Evolutionary conservation across 2,797 vertebrate species (phyloP).

Genomic region (Nothura maculosa): DNA sequence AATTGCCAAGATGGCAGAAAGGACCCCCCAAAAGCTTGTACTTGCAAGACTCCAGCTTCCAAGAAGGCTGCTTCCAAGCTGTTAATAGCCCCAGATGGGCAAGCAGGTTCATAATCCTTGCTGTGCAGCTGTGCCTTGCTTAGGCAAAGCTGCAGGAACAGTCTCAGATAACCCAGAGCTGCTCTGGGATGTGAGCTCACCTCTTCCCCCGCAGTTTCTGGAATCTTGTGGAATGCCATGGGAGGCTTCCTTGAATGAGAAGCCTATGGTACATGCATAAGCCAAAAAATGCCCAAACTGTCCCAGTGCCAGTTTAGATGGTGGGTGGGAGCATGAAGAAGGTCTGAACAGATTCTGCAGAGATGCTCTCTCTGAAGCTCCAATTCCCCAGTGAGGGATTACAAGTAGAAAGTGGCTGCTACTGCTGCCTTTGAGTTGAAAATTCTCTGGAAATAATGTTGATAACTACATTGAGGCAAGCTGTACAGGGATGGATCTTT

Average conservation of each 20-base stretch:
- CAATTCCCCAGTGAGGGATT: no score
- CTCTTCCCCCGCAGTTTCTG: background rate
- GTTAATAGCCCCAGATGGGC: background rate
- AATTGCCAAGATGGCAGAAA: background rate
- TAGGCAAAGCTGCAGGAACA: background rate
- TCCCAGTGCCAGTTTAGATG: background rate
- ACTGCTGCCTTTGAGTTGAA: no score
- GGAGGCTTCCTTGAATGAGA: background rate
- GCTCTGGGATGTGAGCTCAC: background rate
- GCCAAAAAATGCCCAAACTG: background rate
- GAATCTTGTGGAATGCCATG: background rate
- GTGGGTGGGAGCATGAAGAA: no score
- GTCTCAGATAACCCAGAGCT: background rate
- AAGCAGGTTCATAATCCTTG: background rate
- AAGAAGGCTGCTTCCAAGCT: background rate
- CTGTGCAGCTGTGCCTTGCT: background rate
- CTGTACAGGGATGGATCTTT: no score
- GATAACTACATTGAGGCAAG: no score
- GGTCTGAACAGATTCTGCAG: no score
- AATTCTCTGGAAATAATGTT: no score
- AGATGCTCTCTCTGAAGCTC: no score
- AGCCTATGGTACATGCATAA: rapidly evolving
- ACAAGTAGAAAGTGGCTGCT: no score
- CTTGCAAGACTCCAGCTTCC: background rate
- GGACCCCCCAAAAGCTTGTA: background rate